Conservation (phyloP, 2,113 vertebrate genomes). For the Saccopteryx bilineata region DNA sequence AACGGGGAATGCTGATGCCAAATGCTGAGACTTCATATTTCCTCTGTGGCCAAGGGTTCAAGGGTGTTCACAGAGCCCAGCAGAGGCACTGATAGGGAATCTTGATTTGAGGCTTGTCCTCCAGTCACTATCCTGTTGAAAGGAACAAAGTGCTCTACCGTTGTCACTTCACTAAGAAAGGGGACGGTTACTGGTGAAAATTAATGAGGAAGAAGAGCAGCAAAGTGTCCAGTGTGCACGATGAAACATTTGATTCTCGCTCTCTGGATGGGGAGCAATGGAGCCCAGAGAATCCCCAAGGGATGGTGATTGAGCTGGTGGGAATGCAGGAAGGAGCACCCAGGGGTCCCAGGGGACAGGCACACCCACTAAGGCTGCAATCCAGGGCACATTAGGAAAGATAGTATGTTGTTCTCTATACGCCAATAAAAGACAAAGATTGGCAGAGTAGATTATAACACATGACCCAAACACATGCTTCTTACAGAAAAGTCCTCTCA, state of each 20-base stretch:
- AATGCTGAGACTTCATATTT: background rate
- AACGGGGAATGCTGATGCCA: background rate
- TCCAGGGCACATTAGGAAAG: background rate
- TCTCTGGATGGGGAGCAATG: background rate
- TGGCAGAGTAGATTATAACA: background rate
- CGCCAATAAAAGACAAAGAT: background rate
- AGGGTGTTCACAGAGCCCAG: background rate
- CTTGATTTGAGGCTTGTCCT: background rate
- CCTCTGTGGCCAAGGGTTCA: background rate
- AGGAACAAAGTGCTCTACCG: background rate
- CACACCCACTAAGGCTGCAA: background rate
- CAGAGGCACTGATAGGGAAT: background rate
- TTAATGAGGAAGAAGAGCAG: background rate
- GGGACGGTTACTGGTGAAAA: background rate
- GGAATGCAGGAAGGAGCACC: background rate
- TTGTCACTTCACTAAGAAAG: background rate
- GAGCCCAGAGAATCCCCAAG: background rate
- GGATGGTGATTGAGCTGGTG: background rate
- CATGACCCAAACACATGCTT: background rate
- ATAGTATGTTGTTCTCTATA: background rate
- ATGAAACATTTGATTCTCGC: background rate
- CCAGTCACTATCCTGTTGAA: background rate
- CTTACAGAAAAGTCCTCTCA: background rate
- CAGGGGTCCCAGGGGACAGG: background rate
- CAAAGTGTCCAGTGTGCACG: background rate